phyloP scores from a whole-genome alignment of 2,888 invertebrate species.

The Strigamia maritima region DNA sequence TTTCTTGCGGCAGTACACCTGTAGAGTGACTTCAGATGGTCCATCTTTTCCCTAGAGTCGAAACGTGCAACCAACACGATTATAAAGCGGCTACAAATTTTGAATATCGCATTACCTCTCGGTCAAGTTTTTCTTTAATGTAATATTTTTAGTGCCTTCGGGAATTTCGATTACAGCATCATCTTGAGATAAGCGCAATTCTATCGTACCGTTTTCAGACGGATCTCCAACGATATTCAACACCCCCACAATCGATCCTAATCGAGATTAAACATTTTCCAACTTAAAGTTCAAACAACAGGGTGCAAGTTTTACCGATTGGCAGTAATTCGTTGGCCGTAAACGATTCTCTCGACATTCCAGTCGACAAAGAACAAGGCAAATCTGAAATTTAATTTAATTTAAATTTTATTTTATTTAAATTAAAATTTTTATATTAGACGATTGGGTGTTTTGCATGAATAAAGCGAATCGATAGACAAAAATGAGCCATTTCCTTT shows the following conservation, averaged over 20 bases:
- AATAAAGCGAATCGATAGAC: not conserved
- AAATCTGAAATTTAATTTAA: not conserved
- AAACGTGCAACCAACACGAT: constrained; percentile 38
- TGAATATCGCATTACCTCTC: constrained; percentile 51
- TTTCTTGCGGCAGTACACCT: constrained; percentile 77
- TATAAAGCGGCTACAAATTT: not conserved
- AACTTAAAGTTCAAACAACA: not conserved
- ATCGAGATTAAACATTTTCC: not conserved
- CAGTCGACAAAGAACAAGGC: constrained; percentile 33
- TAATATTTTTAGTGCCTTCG: constrained; percentile 74
- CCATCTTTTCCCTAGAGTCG: constrained; percentile 64
- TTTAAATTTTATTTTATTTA: too few relatives aligned
- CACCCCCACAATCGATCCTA: constrained; percentile 55
- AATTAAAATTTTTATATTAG: too few relatives aligned
- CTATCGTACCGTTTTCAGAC: constrained; percentile 67
- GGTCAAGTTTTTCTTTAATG: constrained; percentile 75
- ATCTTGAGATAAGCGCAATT: constrained; percentile 71
- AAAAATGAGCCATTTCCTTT: not conserved
- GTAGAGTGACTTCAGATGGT: constrained; percentile 79
- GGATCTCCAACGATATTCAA: constrained; percentile 79
- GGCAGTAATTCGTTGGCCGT: constrained; percentile 25
- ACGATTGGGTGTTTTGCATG: not conserved
- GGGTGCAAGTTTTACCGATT: not conserved
- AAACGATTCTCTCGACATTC: constrained; percentile 14
- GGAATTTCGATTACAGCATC: constrained; percentile 75